Evolutionary conservation across 2,113 vertebrate species (phyloP).

Genomic region (Hippopotamus amphibius): DNA sequence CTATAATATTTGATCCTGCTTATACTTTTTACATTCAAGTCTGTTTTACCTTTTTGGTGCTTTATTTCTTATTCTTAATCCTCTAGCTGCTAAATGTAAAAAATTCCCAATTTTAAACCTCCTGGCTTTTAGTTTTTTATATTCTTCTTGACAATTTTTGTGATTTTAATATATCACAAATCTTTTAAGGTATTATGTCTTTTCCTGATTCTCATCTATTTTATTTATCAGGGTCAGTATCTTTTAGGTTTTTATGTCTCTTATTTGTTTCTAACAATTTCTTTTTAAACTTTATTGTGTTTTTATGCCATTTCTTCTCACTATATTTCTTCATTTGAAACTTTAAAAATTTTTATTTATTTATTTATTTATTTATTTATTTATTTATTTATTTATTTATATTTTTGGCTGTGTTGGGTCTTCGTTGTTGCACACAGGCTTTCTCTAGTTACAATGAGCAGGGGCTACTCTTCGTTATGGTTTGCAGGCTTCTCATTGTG

Average conservation of each 20-base stretch:
- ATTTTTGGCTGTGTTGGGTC: too few species aligned
- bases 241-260: not conserved
- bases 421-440: too few species aligned
- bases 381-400: too few species aligned
- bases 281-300: slow-evolving; percentile 13
- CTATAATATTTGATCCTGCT: not conserved
- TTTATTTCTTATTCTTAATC: not conserved
- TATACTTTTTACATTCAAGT: not conserved
- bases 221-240: not conserved
- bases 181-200: not conserved
- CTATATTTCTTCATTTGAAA: not conserved
- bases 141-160: not conserved
- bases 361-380: too few species aligned
- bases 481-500: too few species aligned
- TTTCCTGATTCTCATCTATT: not conserved
- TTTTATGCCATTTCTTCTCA: not conserved
- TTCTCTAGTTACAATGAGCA: too few species aligned
- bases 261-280: not conserved
- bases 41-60: not conserved
- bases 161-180: not conserved
- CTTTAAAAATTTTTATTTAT: too few species aligned
- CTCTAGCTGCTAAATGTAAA: not conserved
- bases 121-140: not conserved
- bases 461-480: too few species aligned
- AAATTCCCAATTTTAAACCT: not conserved